These are phyloP conservation scores for Callaeas wilsoni DNA, from an alignment of 2,113 vertebrate species.

Conservation along the genomic window DNA sequence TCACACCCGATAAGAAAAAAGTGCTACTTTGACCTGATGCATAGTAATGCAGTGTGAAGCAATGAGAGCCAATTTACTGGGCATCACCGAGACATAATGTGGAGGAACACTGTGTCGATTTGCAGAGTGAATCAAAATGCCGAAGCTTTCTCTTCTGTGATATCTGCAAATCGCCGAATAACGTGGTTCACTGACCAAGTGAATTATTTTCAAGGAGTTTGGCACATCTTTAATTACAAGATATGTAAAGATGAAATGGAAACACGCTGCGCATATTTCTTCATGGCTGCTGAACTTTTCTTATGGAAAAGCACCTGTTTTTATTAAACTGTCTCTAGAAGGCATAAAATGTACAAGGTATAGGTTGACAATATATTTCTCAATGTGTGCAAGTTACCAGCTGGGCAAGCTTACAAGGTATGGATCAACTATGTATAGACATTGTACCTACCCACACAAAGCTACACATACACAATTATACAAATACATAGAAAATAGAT, in stretches of 20 bases:
- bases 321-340: slow-evolving; percentile 55
- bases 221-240: slow-evolving; percentile 64
- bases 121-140: slow-evolving; percentile 23
- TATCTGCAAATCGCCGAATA: slow-evolving; percentile 45
- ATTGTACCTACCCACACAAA: neutral
- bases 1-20: neutral
- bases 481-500: neutral
- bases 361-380: slow-evolving; percentile 14
- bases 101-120: neutral
- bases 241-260: slow-evolving; percentile 63
- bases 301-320: slow-evolving; percentile 47
- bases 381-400: neutral
- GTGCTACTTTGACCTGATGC: neutral
- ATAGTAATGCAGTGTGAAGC: slow-evolving; percentile 9
- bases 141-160: slow-evolving; percentile 20
- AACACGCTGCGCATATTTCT: slow-evolving; percentile 19
- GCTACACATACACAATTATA: neutral
- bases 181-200: slow-evolving; percentile 57
- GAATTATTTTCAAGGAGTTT: slow-evolving; percentile 43
- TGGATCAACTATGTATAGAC: neutral
- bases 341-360: neutral
- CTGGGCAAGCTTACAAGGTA: neutral
- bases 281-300: slow-evolving; percentile 49
- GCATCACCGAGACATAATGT: neutral
- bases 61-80: slow-evolving; percentile 29